Base-by-base conservation (phyloP, 2,797 vertebrate genomes). In the Vultur gryphus region DNA sequence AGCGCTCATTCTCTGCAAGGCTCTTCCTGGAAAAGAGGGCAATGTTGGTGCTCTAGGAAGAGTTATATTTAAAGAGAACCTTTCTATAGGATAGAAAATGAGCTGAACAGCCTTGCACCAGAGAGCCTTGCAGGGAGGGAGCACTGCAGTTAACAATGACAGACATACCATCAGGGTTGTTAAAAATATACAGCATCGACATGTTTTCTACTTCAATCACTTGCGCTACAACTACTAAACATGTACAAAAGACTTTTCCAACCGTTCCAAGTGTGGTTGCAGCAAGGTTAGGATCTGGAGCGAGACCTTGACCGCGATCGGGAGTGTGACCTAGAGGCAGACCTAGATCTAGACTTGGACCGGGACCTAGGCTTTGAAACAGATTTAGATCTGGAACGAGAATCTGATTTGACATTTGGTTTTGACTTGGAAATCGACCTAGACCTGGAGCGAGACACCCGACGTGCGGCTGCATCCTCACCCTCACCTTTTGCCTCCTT, bases 361-460 rank as follows among this genome's bases (percentile, higher is more conserved):
- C 69, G 97, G 94, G 98, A 98, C 54, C 96, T 96, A 18, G 98
- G 98, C 96, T 98, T 98, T 49, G 98, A 98, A 35, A 97, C 96
- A 6, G 99, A 99, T 76, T 98, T 98, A 65, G 99, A 99, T 85
- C 99, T 98, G 95, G 98, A 98, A 69, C 98, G 99, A 77, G 99
- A 98, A 94, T 98, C 98, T 78, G 99, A 98, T 37, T 98, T 98
- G 84, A 98, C 98, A 79, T 98, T 98, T 97, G 98, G 98, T 97
- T 99, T 98, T 28, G 98, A 98, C 83, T 98, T 99, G 75, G 98
- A 95, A 62, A 98, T 98, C 1, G 95, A 98, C 2, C 98, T 98
- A 23, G 99, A 99, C 70, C 97, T 97, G 81, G 98, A 98, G 66
- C 95, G 98, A 55, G 98, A 98, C n/a, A 95, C 98, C 21, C 96